These are phyloP conservation scores for Cybosia mesomella DNA, from an alignment of 2,888 invertebrate genomes.

Conservation along the genomic window DNA sequence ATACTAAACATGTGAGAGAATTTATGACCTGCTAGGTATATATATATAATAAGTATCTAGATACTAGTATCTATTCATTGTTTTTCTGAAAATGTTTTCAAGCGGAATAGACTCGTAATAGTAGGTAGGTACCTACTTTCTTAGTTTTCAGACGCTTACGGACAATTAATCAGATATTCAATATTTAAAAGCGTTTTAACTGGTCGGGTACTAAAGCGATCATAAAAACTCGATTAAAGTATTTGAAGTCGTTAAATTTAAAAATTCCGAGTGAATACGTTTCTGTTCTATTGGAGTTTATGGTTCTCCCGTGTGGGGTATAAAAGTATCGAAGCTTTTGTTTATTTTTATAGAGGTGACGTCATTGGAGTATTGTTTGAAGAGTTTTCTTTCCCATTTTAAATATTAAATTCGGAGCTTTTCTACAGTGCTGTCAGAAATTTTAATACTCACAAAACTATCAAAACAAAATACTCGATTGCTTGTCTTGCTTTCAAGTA, in stretches of 20 bases:
- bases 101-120: background rate
- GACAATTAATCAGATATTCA: conserved; percentile 66
- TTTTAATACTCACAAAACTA: background rate
- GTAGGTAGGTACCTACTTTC: background rate
- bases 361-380: conserved; percentile 31
- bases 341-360: conserved; percentile 57
- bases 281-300: conserved; percentile 65
- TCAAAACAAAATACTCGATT: background rate
- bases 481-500: background rate
- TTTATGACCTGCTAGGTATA: too few relatives aligned
- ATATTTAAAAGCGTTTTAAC: conserved; percentile 72
- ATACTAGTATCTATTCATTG: too few relatives aligned
- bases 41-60: too few relatives aligned
- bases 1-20: too few relatives aligned
- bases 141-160: conserved; percentile 44
- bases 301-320: conserved; percentile 61
- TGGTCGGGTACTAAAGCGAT: conserved; percentile 66
- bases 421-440: background rate
- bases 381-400: background rate
- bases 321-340: conserved; percentile 57
- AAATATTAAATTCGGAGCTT: background rate
- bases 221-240: conserved; percentile 73
- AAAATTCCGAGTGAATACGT: conserved; percentile 64
- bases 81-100: background rate
- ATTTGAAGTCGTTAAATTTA: conserved; percentile 69